Conservation (phyloP, 2,797 vertebrate genomes). For the Argyrosomus regius region DNA sequence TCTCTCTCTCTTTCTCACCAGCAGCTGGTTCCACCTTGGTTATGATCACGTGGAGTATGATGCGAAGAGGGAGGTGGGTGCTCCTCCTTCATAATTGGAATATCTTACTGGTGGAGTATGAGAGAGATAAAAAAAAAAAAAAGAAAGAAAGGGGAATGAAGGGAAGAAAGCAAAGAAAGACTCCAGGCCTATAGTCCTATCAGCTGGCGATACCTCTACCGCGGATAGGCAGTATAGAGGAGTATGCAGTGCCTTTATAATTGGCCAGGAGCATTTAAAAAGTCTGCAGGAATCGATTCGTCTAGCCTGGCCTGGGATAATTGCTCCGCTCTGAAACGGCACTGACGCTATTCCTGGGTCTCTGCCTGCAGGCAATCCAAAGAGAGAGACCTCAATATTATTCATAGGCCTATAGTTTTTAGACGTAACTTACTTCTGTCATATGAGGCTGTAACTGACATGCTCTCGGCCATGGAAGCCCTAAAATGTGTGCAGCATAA, state of each 20-base stretch:
- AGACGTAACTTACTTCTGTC: constrained; percentile 36
- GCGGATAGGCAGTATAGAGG: constrained; percentile 45
- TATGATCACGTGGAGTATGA: constrained; percentile 81
- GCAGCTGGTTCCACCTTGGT: constrained; percentile 79
- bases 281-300: constrained; percentile 80
- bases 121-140: not conserved
- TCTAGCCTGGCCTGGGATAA: constrained; percentile 74
- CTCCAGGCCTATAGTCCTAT: not conserved
- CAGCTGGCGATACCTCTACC: constrained; percentile 33
- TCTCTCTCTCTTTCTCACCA: constrained; percentile 50
- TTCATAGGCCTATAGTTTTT: constrained; percentile 44
- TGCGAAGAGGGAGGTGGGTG: constrained; percentile 36
- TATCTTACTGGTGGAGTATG: constrained; percentile 81
- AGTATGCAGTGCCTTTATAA: constrained; percentile 68
- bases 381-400: constrained; percentile 63
- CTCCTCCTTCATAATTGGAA: constrained; percentile 57
- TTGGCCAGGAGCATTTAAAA: constrained; percentile 79
- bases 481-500: constrained; percentile 39
- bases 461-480: constrained; percentile 49
- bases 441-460: constrained; percentile 56
- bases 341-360: constrained; percentile 62
- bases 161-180: constrained; percentile 1
- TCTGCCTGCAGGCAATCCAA: constrained; percentile 51
- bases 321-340: constrained; percentile 79
- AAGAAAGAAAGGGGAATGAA: not conserved